A percentile compares a stretch with the other conserved stretches of the same genome.
phyloP scores from a whole-genome alignment of 2,888 invertebrate species.

The Phlogophora meticulosa region DNA sequence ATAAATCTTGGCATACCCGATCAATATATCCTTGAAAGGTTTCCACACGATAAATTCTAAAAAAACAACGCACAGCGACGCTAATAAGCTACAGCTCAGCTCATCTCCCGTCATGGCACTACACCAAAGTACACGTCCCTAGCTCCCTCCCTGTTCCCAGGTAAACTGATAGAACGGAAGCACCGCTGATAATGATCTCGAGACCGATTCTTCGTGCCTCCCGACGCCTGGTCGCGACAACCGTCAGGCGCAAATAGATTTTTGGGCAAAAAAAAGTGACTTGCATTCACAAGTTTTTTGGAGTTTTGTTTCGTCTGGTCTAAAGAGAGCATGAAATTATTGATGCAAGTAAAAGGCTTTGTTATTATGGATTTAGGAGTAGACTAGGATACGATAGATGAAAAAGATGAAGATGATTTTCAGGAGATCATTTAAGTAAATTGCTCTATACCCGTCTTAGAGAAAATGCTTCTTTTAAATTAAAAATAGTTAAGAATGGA shows the following conservation, averaged over 20 bases:
- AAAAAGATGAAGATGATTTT: not conserved
- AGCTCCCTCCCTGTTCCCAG: constrained; percentile 44
- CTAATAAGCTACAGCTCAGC: constrained; percentile 21
- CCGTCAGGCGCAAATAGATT: constrained; percentile 54
- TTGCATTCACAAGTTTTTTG: constrained; percentile 8
- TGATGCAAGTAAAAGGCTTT: not conserved
- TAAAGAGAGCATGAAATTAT: constrained; percentile 1
- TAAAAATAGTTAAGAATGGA: not conserved
- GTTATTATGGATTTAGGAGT: not conserved
- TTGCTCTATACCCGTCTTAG: not conserved
- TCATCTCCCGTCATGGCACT: constrained; percentile 23
- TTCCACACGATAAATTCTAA: too few relatives aligned
- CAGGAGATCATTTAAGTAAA: not conserved
- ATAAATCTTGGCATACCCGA: too few relatives aligned
- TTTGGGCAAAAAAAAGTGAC: constrained; percentile 35
- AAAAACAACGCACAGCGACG: not conserved
- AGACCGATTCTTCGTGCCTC: constrained; percentile 65
- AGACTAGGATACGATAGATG: not conserved
- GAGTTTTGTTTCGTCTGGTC: constrained; percentile 15
- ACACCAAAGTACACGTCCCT: constrained; percentile 12
- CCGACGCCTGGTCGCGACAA: constrained; percentile 63
- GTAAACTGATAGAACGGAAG: constrained; percentile 68
- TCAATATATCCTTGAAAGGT: too few relatives aligned
- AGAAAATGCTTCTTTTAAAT: not conserved
- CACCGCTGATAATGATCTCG: constrained; percentile 74